Conservation (phyloP, 2,113 vertebrate genomes). For the Oceanites oceanicus region DNA sequence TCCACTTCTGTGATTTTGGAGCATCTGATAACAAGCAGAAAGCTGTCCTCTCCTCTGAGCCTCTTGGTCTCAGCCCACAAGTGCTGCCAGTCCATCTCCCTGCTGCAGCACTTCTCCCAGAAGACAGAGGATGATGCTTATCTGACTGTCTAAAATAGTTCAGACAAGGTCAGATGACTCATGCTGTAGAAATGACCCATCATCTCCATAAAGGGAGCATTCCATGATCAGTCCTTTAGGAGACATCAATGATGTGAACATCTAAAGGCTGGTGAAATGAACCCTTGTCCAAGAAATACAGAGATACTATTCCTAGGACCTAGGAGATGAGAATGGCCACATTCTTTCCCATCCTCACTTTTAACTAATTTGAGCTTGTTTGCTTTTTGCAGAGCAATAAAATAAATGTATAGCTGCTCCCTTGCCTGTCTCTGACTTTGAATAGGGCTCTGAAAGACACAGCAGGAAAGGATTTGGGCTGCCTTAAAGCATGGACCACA, state of each 20-base stretch:
- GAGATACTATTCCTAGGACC: neutral
- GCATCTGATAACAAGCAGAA: neutral
- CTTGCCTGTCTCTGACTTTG: neutral
- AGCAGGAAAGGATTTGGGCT: neutral
- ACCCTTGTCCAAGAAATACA: neutral
- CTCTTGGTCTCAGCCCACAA: neutral
- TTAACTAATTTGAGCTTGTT: neutral
- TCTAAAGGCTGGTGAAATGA: neutral
- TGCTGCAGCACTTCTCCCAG: neutral
- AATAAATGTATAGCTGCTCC: neutral
- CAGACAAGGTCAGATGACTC: neutral
- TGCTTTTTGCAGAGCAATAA: neutral
- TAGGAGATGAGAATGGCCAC: neutral
- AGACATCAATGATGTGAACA: neutral
- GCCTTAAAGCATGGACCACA: neutral
- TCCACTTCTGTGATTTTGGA: neutral
- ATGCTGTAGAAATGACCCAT: neutral
- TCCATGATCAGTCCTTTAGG: neutral
- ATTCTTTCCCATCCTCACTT: neutral
- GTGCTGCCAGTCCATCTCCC: neutral
- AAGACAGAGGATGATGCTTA: neutral
- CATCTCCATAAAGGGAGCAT: neutral
- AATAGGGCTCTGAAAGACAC: neutral
- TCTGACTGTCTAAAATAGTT: neutral
- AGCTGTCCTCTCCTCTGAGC: neutral